Evolutionary conservation across 1,140 invertebrate species (phyloP), one percentile per base, ranked within the genome.

Genomic region (Druon quercuslanigerum): DNA sequence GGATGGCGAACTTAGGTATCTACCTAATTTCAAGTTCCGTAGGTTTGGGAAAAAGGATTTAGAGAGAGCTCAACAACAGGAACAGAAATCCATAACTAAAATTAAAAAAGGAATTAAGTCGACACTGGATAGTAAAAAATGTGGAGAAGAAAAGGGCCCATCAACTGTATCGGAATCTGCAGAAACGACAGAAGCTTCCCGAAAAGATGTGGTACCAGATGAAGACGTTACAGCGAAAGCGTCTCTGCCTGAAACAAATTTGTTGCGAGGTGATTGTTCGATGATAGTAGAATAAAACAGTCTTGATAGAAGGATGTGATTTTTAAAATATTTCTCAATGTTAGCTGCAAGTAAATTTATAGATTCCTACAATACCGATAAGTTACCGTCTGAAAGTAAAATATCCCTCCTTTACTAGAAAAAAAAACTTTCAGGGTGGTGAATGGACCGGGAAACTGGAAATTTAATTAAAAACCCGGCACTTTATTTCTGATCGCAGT

Each of bases 1-100:
- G 95, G 93, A 94, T 85, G 94, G 94, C 14, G 94, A 95, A 87
- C 85, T 94, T 14, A 91, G 93, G 73, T 94, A 91, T 85, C 79
- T 96, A 56, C 92, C 93, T 20, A 94, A 95, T 85, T 94, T 96
- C 78, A 94, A 94, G 86, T 90, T 95, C 70, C 93, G 91, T 83
- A 92, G 93, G 83, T 93, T 93, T 82, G 90, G 90, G 71, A 92
- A 87, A 82, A 93, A 92, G 75, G 88, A 91, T 83, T 87, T 94
- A 40, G 75, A 85, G n/a, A 40, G 14, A 40, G 16, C 14, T 8
- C 5, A n/a, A n/a, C 4, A 4, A 16, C 2, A 7, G 16, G 16
- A 2, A 66, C 14, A 4, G 16, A 66, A n/a, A 66, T 40, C 9
- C 14, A n/a, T 0, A n/a, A 16, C 14, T 16, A 40, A 33, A n/a